A percentile compares a stretch with the other conserved stretches of the same genome.
Conservation (phyloP, 2,888 invertebrate genomes). For the Mesoligia furuncula region DNA sequence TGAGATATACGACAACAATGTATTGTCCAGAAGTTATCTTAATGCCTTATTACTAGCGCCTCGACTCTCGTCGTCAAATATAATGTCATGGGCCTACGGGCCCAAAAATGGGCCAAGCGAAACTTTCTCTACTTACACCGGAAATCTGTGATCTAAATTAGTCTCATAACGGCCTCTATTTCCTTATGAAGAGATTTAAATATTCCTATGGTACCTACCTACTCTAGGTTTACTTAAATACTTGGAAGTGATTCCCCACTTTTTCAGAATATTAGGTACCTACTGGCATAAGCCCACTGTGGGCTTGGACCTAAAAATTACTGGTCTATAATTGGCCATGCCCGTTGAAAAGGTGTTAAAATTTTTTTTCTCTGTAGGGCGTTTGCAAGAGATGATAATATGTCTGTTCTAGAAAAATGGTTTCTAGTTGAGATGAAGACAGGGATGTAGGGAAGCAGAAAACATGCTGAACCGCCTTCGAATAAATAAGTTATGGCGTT, state of each 20-base stretch:
- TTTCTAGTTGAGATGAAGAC: neutral
- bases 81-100: neutral
- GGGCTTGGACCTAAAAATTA: neutral
- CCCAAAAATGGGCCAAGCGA: neutral
- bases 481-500: neutral
- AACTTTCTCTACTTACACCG: constrained; percentile 22
- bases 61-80: neutral
- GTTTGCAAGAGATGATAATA: neutral
- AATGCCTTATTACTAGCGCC: neutral
- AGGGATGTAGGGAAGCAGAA: neutral
- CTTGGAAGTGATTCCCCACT: neutral
- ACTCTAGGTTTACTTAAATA: neutral
- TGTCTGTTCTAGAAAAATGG: neutral
- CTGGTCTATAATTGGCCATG: neutral
- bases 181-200: neutral
- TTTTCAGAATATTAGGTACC: neutral
- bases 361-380: neutral
- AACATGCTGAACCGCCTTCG: neutral
- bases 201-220: neutral
- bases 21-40: neutral
- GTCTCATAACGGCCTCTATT: neutral
- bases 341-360: neutral
- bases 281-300: neutral
- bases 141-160: constrained; percentile 32
- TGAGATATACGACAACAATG: neutral